phyloP scores from a whole-genome alignment of 2,113 vertebrate genomes.

The Rhizomys pruinosus region DNA sequence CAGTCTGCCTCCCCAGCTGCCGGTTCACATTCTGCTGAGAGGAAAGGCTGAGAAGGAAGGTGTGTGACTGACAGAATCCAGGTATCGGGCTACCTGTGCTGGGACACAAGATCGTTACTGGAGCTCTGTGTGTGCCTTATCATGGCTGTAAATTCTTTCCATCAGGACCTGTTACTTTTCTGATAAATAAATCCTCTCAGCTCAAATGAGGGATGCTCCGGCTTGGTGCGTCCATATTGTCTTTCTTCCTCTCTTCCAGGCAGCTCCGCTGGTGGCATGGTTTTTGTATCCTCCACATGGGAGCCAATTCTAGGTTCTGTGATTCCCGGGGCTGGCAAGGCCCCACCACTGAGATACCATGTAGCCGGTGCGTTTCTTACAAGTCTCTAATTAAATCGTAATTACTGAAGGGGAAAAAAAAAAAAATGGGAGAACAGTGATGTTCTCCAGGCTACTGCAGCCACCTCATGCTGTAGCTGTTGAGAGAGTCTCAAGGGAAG shows the following conservation, averaged over 20 bases:
- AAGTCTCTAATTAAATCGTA: background rate
- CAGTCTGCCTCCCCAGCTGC: background rate
- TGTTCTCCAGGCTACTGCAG: background rate
- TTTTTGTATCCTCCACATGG: background rate
- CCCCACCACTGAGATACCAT: background rate
- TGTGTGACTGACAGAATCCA: conserved; percentile 28
- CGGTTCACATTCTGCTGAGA: too few species aligned
- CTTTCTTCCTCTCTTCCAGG: conserved; percentile 71
- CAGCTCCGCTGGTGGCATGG: background rate
- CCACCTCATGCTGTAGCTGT: fast-evolving
- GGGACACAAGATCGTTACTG: background rate
- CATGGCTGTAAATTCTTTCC: conserved; percentile 71
- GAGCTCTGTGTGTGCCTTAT: conserved; percentile 4
- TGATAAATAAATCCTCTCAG: conserved; percentile 52
- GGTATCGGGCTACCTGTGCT: background rate
- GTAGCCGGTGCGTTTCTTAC: background rate
- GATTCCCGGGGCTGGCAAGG: background rate
- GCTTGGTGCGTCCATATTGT: conserved; percentile 60
- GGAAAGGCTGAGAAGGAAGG: background rate
- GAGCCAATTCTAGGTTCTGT: background rate
- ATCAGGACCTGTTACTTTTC: conserved; percentile 56
- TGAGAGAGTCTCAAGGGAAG: background rate
- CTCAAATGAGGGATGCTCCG: conserved; percentile 28
- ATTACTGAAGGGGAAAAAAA: background rate
- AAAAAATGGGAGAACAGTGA: background rate